phyloP scores from a whole-genome alignment of 1,140 invertebrate genomes.

The Heliconius hermathena region DNA sequence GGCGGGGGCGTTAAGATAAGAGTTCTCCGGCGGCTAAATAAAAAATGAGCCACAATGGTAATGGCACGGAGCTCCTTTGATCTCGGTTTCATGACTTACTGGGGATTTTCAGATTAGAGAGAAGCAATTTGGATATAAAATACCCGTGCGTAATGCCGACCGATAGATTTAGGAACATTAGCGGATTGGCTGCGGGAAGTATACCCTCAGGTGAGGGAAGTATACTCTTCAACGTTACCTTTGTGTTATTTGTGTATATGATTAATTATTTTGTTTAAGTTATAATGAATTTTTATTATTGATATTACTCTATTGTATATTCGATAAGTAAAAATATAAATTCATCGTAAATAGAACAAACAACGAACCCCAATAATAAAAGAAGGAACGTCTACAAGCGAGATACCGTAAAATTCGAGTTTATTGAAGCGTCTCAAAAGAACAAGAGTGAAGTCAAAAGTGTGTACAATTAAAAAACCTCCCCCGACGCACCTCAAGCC shows the following conservation, averaged over 20 bases:
- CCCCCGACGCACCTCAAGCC: conserved; percentile 69
- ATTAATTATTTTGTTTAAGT: not conserved
- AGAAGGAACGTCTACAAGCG: conserved; percentile 52
- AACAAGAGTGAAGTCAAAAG: conserved; percentile 78
- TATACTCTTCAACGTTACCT: not conserved
- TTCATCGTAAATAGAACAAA: conserved; percentile 1
- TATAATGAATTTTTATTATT: no score
- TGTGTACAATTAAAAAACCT: conserved; percentile 77
- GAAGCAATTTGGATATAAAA: conserved; percentile 78
- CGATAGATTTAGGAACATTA: conserved; percentile 76
- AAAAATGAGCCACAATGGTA: conserved; percentile 81
- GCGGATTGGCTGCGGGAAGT: conserved; percentile 56
- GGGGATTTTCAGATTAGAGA: conserved; percentile 71
- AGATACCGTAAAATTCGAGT: conserved; percentile 73
- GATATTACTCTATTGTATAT: no score
- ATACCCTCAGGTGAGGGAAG: not conserved
- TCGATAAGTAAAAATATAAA: not conserved
- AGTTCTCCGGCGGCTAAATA: conserved; percentile 73
- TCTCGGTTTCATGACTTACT: conserved; percentile 78
- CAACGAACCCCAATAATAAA: conserved; percentile 53
- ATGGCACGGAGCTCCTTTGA: conserved; percentile 75
- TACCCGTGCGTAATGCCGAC: conserved; percentile 57
- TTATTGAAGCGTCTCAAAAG: conserved; percentile 78
- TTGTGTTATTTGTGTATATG: conserved; percentile 4
- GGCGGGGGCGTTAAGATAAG: conserved; percentile 75